These are phyloP conservation scores for Protobothrops flavoviridis DNA, from an alignment of 2,113 vertebrate species.

Conservation along the genomic window DNA sequence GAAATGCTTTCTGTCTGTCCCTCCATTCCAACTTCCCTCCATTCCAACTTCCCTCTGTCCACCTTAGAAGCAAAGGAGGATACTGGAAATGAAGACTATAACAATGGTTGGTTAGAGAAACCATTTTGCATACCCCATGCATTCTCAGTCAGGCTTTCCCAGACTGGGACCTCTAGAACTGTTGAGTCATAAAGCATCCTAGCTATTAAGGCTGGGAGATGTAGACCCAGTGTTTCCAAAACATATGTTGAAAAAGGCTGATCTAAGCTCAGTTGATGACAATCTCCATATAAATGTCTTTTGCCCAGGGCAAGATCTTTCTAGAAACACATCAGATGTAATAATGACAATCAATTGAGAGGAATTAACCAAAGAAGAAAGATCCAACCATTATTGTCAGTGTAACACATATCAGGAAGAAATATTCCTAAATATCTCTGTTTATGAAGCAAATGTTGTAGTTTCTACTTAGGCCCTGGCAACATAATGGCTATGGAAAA, in stretches of 20 bases:
- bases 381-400: neutral
- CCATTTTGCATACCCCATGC: neutral
- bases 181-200: neutral
- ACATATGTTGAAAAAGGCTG: neutral
- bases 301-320: neutral
- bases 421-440: neutral
- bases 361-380: neutral
- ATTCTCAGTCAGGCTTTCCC: neutral
- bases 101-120: neutral
- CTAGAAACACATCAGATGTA: neutral
- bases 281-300: neutral
- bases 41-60: neutral
- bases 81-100: neutral
- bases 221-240: neutral
- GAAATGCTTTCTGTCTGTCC: neutral
- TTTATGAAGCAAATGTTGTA: neutral
- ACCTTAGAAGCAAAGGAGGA: neutral
- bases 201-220: neutral
- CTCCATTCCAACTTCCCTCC: neutral
- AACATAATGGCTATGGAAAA: neutral
- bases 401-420: neutral
- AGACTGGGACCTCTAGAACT: neutral
- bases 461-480: neutral
- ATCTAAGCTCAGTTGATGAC: neutral
- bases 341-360: neutral